These are phyloP conservation scores for Bicyclus anynana DNA, from an alignment of 1,140 invertebrate genomes.

Conservation along the genomic window DNA sequence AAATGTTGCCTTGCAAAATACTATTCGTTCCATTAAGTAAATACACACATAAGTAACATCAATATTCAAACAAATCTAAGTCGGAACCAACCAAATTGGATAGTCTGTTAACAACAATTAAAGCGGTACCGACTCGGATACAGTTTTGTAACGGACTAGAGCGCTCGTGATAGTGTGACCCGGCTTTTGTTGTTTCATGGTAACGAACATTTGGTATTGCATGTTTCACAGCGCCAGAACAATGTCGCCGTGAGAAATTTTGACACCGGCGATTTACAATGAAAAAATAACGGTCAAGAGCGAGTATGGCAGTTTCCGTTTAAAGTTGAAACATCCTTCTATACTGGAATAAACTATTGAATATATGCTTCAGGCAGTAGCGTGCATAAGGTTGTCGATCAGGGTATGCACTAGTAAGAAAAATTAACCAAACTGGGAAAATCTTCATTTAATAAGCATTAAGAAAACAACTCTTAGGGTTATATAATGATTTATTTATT, in stretches of 20 bases:
- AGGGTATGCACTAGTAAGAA: no score
- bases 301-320: neutral
- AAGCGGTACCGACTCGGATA: neutral
- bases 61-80: neutral
- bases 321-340: neutral
- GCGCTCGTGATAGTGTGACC: slow-evolving; percentile 7
- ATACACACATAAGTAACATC: no score
- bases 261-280: neutral
- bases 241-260: neutral
- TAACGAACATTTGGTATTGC: slow-evolving; percentile 1
- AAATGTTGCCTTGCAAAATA: no score
- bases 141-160: slow-evolving; percentile 23
- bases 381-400: no score
- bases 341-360: no score
- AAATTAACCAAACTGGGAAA: no score
- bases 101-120: neutral
- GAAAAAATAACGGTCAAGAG: neutral
- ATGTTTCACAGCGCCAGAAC: neutral
- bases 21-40: no score
- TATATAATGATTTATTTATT: no score
- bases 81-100: neutral
- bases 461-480: no score
- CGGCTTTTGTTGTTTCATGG: slow-evolving; percentile 13
- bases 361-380: no score
- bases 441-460: no score